phyloP scores from a whole-genome alignment of 2,797 vertebrate genomes.

The Momotus momota region DNA sequence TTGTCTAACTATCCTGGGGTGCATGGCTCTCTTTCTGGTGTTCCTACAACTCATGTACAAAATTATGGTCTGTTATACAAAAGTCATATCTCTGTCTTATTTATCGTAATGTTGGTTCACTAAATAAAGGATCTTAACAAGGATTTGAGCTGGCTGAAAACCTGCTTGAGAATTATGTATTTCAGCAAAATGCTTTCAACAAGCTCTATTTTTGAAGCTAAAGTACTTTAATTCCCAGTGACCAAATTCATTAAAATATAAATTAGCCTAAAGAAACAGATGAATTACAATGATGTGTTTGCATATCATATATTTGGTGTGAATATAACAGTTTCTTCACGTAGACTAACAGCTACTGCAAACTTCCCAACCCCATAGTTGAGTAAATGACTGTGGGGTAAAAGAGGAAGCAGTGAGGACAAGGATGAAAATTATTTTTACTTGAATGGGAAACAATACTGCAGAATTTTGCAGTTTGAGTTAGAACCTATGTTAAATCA shows the following conservation, averaged over 20 bases:
- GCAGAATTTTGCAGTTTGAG: constrained; percentile 34
- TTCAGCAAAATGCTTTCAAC: constrained; percentile 47
- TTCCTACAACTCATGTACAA: background rate
- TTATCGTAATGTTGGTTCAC: constrained; percentile 24
- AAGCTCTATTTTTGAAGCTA: constrained; percentile 35
- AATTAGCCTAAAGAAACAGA: constrained; percentile 60
- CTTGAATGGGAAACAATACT: background rate
- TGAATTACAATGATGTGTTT: constrained; percentile 54
- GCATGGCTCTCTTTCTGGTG: background rate
- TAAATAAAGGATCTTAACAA: constrained; percentile 30
- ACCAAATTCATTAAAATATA: constrained; percentile 64
- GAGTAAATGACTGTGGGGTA: background rate
- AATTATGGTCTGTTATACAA: constrained; percentile 10
- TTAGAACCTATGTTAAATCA: background rate
- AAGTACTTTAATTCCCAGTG: constrained; percentile 51
- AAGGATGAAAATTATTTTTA: constrained; percentile 24
- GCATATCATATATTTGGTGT: constrained; percentile 6
- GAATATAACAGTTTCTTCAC: background rate
- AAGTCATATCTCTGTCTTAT: constrained; percentile 38
- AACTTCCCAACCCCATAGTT: background rate
- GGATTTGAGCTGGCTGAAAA: constrained; percentile 31
- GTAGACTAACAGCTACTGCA: background rate
- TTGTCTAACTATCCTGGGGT: background rate
- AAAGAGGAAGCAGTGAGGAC: constrained; percentile 17
- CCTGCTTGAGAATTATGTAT: constrained; percentile 17